phyloP scores from a whole-genome alignment of 2,888 invertebrate genomes.

The Syritta pipiens region DNA sequence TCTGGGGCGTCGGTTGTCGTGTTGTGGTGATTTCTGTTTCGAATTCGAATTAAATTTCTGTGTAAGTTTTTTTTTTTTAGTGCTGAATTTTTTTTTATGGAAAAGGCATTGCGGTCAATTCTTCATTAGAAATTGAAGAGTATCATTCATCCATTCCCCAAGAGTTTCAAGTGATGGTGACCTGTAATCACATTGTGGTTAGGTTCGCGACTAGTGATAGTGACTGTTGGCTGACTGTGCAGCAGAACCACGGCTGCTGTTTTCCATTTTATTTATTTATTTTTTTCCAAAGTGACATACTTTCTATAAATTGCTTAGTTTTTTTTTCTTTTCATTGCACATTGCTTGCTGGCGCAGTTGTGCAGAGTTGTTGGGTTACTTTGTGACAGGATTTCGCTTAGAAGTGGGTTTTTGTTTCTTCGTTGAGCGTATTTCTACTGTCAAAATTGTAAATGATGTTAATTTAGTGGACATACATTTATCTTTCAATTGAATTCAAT shows the following conservation, averaged over 20 bases:
- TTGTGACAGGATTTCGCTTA: slow-evolving; percentile 35
- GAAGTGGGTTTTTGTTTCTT: not conserved
- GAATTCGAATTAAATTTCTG: not conserved
- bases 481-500: slow-evolving; percentile 37
- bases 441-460: not conserved
- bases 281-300: slow-evolving; percentile 46
- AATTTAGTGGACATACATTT: not conserved
- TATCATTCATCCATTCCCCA: no score
- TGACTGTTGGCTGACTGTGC: slow-evolving; percentile 40
- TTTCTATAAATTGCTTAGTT: slow-evolving; percentile 66
- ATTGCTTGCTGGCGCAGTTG: slow-evolving; percentile 26
- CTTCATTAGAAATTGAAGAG: no score
- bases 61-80: slow-evolving; percentile 5
- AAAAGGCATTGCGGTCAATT: not conserved
- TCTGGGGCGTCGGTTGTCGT: slow-evolving; percentile 23
- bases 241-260: slow-evolving; percentile 5
- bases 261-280: slow-evolving; percentile 29
- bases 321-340: slow-evolving; percentile 42
- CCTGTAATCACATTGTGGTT: slow-evolving; percentile 23
- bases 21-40: not conserved
- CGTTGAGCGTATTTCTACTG: not conserved
- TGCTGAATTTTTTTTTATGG: not conserved
- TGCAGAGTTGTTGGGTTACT: slow-evolving; percentile 20
- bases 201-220: slow-evolving; percentile 30
- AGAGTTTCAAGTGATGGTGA: not conserved